These are phyloP conservation scores for Felis catus DNA, from an alignment of 2,113 vertebrate genomes.

Conservation along the genomic window F.catus_Fca126_mat1.0 CM031413.1:92932501-92933000, in stretches of 20 bases:
- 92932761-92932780: no score
- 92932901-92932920: neutral
- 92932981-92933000: neutral
- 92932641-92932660: neutral
- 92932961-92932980: neutral
- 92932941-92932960: neutral
- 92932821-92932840: neutral
- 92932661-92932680: neutral
- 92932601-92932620: neutral
- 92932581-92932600: neutral
- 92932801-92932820: neutral
- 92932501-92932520: neutral
- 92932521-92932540: neutral
- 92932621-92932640: neutral
- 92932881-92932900: neutral
- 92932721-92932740: no score
- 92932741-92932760: no score
- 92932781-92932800: neutral
- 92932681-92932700: no score
- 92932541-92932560: neutral
- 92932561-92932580: neutral
- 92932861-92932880: neutral
- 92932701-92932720: no score
- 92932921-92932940: neutral
- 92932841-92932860: neutral